phyloP scores from a whole-genome alignment of 2,797 vertebrate genomes.

The Pseudocheirus occidentalis region DNA sequence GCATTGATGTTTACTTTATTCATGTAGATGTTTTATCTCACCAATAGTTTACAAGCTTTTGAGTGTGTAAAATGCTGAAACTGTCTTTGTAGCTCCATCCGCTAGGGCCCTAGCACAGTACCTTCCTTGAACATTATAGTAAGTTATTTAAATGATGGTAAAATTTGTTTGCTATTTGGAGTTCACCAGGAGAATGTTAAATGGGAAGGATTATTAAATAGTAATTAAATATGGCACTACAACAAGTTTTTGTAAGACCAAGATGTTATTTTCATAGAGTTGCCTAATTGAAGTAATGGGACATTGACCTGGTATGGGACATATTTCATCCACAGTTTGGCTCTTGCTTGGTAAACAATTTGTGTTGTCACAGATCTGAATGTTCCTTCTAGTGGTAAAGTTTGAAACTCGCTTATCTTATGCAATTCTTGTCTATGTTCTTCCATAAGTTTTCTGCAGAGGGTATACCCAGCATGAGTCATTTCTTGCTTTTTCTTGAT shows the following conservation, averaged over 20 bases:
- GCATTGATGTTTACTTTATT: not conserved
- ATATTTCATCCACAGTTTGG: not conserved
- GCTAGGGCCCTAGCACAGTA: not conserved
- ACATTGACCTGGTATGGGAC: not conserved
- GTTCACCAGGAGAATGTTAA: conserved; percentile 1
- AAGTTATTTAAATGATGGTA: not conserved
- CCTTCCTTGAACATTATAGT: not conserved
- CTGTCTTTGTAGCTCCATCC: not conserved
- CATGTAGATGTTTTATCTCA: not conserved
- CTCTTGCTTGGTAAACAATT: no score
- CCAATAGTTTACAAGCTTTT: not conserved
- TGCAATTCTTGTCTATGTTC: no score
- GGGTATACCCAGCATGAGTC: no score
- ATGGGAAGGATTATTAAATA: conserved; percentile 13
- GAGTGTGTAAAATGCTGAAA: not conserved
- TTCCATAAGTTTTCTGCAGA: no score
- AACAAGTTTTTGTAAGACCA: conserved; percentile 30
- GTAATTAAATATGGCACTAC: not conserved
- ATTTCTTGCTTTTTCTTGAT: no score
- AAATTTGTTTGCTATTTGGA: not conserved
- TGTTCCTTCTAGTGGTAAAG: no score
- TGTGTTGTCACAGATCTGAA: no score
- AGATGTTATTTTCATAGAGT: conserved; percentile 12
- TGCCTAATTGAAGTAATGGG: conserved; percentile 7
- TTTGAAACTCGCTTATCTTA: no score